phyloP scores from a whole-genome alignment of 2,888 invertebrate genomes.

The Acanthosepion esculentum region DNA sequence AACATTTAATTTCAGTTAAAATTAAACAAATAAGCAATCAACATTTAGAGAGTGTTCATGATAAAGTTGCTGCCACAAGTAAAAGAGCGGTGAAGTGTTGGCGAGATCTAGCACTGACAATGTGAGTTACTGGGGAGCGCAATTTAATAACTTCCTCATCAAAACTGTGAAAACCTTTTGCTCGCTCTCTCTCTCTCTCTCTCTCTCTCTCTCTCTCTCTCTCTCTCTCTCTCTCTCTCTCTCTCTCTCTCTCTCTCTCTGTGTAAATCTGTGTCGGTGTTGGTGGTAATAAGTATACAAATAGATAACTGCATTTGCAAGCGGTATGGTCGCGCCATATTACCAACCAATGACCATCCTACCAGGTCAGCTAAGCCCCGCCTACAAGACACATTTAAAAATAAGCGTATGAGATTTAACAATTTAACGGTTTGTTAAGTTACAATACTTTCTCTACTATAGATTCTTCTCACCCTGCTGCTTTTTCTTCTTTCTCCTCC shows the following conservation, averaged over 20 bases:
- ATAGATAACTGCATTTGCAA: background rate
- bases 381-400: slow-evolving; percentile 22
- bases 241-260: background rate
- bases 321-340: slow-evolving; percentile 17
- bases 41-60: background rate
- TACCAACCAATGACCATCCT: slow-evolving; percentile 11
- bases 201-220: background rate
- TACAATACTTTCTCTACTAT: background rate
- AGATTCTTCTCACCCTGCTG: background rate
- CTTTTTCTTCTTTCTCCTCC: background rate
- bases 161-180: background rate
- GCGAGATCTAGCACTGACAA: background rate
- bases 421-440: background rate
- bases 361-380: slow-evolving; percentile 15
- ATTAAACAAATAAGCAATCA: background rate
- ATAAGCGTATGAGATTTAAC: slow-evolving; percentile 33
- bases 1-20: background rate
- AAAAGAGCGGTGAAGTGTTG: too few species aligned
- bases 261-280: background rate
- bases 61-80: too few species aligned
- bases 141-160: background rate
- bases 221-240: background rate
- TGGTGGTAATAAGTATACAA: background rate
- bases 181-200: too few species aligned
- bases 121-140: background rate